phyloP scores from a whole-genome alignment of 2,797 vertebrate genomes.

The Pseudomugil gertrudae region DNA sequence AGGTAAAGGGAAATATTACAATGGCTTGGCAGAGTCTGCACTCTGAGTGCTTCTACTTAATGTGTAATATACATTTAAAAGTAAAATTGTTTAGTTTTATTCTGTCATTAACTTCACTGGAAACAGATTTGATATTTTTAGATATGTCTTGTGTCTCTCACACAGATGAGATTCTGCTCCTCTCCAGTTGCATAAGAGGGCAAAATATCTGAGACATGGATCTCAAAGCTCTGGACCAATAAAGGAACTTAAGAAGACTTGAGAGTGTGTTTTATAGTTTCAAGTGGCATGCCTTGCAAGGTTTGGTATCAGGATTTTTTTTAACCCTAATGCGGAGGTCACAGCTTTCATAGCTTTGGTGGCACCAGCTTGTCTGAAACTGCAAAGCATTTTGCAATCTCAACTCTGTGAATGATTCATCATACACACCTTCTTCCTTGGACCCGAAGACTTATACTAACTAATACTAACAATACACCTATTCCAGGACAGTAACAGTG shows the following conservation, averaged over 20 bases:
- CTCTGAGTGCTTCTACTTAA: too few species aligned
- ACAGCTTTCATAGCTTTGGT: conserved; percentile 30
- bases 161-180: not conserved
- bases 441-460: conserved; percentile 45
- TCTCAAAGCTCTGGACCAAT: not conserved
- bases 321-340: conserved; percentile 17
- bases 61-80: not conserved
- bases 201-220: not conserved
- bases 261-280: not conserved
- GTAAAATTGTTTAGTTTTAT: not conserved
- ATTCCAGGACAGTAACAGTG: conserved; percentile 24
- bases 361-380: conserved; percentile 57
- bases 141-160: not conserved
- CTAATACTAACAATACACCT: conserved; percentile 26
- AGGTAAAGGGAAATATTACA: too few species aligned
- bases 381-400: conserved; percentile 65
- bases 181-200: not conserved
- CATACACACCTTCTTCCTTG: conserved; percentile 33
- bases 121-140: not conserved
- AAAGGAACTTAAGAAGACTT: conserved; percentile 9
- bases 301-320: not conserved
- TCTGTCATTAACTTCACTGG: not conserved
- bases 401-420: conserved; percentile 71
- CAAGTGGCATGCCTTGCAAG: not conserved
- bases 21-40: too few species aligned